Percentiles rank a stretch among this genome's conserved stretches.
Evolutionary conservation across 2,797 vertebrate genomes (phyloP).

Genomic region (Lagorchestes hirsutus): DNA sequence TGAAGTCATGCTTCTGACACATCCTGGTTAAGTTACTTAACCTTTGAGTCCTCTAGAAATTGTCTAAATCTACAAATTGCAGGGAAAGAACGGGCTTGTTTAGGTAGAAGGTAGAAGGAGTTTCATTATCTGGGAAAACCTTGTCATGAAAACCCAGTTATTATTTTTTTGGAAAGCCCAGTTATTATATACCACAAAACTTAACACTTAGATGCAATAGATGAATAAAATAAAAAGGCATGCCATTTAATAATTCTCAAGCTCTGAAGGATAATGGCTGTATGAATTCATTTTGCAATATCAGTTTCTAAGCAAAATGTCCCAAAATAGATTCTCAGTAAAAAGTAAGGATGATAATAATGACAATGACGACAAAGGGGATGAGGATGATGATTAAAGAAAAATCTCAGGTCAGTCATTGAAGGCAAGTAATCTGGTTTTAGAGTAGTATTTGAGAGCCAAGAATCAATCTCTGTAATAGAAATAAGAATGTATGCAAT

Average conservation of each 20-base stretch:
- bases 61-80: background rate
- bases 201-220: background rate
- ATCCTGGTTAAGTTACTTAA: too few species aligned
- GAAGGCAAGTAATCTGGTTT: background rate
- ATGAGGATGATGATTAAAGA: background rate
- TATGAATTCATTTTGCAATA: background rate
- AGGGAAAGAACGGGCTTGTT: background rate
- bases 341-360: background rate
- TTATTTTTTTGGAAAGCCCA: background rate
- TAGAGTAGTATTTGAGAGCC: background rate
- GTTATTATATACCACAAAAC: background rate
- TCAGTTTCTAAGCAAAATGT: background rate
- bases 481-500: background rate
- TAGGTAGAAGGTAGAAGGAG: background rate
- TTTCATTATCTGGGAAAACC: background rate
- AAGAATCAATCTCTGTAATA: background rate
- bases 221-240: background rate
- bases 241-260: background rate
- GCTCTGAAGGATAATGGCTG: background rate
- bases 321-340: background rate
- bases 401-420: background rate
- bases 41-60: background rate
- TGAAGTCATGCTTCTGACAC: too few species aligned
- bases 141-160: background rate
- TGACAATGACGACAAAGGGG: too few species aligned